Percentiles rank a stretch among this genome's conserved stretches.
phyloP scores from a whole-genome alignment of 1,140 invertebrate genomes.

The Ceratosolen fusciceps region DNA sequence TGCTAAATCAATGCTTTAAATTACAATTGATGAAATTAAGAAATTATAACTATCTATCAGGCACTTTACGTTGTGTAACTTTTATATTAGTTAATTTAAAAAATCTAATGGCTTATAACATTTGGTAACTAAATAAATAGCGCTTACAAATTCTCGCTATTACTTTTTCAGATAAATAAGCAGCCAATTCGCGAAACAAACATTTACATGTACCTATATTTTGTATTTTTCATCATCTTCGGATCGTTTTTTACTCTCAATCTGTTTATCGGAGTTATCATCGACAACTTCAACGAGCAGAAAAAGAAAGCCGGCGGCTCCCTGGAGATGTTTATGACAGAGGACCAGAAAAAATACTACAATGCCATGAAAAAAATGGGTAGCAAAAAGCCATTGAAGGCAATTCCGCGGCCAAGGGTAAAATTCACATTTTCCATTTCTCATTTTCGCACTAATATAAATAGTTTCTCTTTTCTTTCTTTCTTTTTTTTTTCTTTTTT shows the following conservation, averaged over 20 bases:
- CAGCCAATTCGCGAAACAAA: conserved; percentile 95
- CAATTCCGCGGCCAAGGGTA: conserved; percentile 96
- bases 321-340: conserved; percentile 99
- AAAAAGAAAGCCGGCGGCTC: conserved; percentile 99
- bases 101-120: too few species aligned
- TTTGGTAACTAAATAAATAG: conserved; percentile 12
- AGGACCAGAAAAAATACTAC: conserved; percentile 99
- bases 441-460: neutral
- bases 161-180: conserved; percentile 79
- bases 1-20: too few species aligned
- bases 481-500: too few species aligned
- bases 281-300: conserved; percentile 95
- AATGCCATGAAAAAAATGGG: conserved; percentile 99
- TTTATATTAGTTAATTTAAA: too few species aligned
- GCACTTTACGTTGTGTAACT: too few species aligned
- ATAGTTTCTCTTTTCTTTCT: neutral
- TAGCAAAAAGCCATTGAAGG: conserved; percentile 97
- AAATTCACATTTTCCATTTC: conserved; percentile 17
- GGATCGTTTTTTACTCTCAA: conserved; percentile 94
- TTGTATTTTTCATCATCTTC: conserved; percentile 94
- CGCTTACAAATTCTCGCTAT: too few species aligned
- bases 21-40: too few species aligned
- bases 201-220: conserved; percentile 98
- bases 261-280: conserved; percentile 94
- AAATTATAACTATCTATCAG: too few species aligned